Base-by-base conservation (phyloP, 2,888 invertebrate species). In the Pseudoips prasinana region DNA sequence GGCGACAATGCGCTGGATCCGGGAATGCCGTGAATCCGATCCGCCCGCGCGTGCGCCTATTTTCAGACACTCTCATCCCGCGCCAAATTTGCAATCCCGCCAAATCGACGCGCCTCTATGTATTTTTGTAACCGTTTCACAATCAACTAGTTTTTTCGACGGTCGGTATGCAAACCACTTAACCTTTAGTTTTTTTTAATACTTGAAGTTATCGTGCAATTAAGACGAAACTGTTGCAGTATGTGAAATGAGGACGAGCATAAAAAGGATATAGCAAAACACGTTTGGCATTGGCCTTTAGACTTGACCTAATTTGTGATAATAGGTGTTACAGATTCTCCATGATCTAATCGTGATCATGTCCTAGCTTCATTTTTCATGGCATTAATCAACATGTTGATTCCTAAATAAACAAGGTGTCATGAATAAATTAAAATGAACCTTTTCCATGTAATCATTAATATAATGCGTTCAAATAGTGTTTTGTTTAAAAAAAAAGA, bases 31-130 rank as follows among this genome's bases (percentile, higher is more conserved):
- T 80, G 81, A 88, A 87, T 86, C 71, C 67, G 88, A 88, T 88
- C 78, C 85, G 80, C 46, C 64, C 61, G 73, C 67, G 66, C 72
- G 69, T 68, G 73, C 64, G 60, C 45, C 85, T 87, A 87, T 87
- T 87, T 87, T 73, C 58, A 73, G 73, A 69, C 63, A 58, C 74
- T 56, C 77, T 64, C 80, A 69, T 68, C 78, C 63, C 85, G 85
- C 71, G 86, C 88, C 87, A 87, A 88, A 86, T 86, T 86, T 85
- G 87, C 87, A 75, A 86, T 79, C 77, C 77, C 78, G 78, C 80
- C 78, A 83, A 85, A 78, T 81, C 77, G 79, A 82, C 79, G 74
- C 77, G 80, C 73, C 75, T 73, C 67, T 65, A 70, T 60, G 71
- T 87, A 86, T 87, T 86, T 86, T 82, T 69, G 82, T 82, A 79